phyloP scores from a whole-genome alignment of 2,888 invertebrate species.

The Penaeus monodon region DNA sequence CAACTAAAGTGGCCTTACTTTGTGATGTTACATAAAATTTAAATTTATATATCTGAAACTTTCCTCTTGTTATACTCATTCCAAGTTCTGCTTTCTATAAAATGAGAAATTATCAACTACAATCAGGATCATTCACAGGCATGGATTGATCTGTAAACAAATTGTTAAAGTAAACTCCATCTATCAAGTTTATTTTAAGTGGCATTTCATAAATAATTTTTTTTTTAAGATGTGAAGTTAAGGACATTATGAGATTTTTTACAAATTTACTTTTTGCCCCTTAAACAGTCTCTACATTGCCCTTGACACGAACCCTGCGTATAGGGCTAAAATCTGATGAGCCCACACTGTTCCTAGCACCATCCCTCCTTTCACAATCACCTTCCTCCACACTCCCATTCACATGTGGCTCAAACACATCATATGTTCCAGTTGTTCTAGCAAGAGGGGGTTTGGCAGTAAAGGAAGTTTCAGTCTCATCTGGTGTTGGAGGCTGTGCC shows the following conservation, averaged over 20 bases:
- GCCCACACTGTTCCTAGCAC: slow-evolving; percentile 42
- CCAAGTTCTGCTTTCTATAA: too few species aligned
- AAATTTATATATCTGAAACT: too few species aligned
- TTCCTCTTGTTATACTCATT: too few species aligned
- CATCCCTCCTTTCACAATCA: not conserved
- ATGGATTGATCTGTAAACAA: too few species aligned
- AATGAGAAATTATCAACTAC: too few species aligned
- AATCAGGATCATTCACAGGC: too few species aligned
- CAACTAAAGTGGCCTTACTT: too few species aligned
- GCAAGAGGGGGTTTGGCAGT: slow-evolving; percentile 31
- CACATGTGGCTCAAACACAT: slow-evolving; percentile 44
- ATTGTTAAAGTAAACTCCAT: too few species aligned
- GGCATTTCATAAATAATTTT: too few species aligned
- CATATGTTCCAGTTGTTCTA: slow-evolving; percentile 29
- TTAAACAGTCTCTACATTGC: slow-evolving; percentile 49
- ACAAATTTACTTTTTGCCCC: not conserved
- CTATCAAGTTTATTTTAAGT: too few species aligned
- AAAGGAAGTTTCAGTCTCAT: slow-evolving; percentile 56
- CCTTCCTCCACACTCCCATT: slow-evolving; percentile 26
- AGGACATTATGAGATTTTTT: not conserved
- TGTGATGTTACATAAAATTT: too few species aligned
- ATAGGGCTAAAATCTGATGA: slow-evolving; percentile 52
- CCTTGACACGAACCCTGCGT: slow-evolving; percentile 38
- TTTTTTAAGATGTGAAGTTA: not conserved
- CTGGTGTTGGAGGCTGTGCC: not conserved